Conservation (phyloP, 2,797 vertebrate genomes). For the Crypturellus tataupa region DNA sequence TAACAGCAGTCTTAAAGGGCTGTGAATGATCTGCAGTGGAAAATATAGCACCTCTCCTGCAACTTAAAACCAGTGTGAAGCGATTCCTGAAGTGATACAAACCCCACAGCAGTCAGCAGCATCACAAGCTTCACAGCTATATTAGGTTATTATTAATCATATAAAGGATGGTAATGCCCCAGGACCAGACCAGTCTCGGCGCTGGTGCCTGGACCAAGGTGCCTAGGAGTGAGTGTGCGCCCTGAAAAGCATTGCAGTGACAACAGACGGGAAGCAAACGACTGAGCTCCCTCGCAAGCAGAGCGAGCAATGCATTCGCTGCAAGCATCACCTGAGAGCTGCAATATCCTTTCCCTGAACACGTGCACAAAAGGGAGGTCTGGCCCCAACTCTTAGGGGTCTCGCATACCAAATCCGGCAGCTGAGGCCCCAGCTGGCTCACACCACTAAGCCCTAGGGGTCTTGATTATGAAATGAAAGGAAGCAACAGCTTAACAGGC, state of each 20-base stretch:
- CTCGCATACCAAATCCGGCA: background rate
- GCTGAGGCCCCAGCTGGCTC: background rate
- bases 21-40: rapidly evolving
- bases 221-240: background rate
- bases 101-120: rapidly evolving
- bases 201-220: background rate
- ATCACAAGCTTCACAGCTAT: background rate
- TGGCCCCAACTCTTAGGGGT: background rate
- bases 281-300: background rate
- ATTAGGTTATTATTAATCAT: background rate
- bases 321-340: background rate
- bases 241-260: background rate
- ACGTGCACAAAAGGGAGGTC: background rate
- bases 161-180: background rate
- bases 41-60: background rate
- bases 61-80: background rate
- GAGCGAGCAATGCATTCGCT: rapidly evolving
- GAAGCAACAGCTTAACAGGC: background rate
- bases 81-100: background rate
- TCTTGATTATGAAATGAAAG: background rate
- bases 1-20: background rate
- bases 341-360: background rate
- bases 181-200: background rate
- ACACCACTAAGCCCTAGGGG: background rate
- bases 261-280: background rate